These are phyloP conservation scores for Mirza zaza DNA, from an alignment of 2,113 vertebrate genomes.

Conservation along the genomic window DNA sequence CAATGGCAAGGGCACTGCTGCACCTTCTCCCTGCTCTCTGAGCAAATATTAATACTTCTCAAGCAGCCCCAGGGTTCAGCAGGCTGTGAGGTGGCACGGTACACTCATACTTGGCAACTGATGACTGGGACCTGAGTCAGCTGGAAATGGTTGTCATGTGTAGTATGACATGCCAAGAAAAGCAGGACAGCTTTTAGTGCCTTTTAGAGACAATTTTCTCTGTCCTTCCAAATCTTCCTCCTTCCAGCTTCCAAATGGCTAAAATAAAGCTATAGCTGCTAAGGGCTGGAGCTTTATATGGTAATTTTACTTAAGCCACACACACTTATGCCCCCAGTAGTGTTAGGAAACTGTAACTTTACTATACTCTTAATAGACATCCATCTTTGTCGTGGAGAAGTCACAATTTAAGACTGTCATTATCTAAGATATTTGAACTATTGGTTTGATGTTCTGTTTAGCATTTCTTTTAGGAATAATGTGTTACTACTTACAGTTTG, in stretches of 20 bases:
- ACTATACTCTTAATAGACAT: not conserved
- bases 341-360: not conserved
- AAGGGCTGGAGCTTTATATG: not conserved
- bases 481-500: not conserved
- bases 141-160: not conserved
- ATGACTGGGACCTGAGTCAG: rapidly evolving
- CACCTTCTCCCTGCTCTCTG: not conserved
- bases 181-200: not conserved
- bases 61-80: not conserved
- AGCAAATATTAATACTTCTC: not conserved
- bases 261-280: not conserved
- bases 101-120: rapidly evolving
- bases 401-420: not conserved
- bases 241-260: not conserved
- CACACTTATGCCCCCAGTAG: no score
- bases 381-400: not conserved
- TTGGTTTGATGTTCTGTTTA: not conserved
- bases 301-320: not conserved
- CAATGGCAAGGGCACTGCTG: rapidly evolving
- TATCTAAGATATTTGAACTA: not conserved
- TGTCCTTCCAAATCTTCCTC: not conserved
- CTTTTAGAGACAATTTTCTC: not conserved
- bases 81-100: rapidly evolving
- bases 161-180: not conserved
- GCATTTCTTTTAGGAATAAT: conserved; percentile 31